Base-by-base conservation (phyloP, 2,888 invertebrate species). In the Sisyra terminalis region DNA sequence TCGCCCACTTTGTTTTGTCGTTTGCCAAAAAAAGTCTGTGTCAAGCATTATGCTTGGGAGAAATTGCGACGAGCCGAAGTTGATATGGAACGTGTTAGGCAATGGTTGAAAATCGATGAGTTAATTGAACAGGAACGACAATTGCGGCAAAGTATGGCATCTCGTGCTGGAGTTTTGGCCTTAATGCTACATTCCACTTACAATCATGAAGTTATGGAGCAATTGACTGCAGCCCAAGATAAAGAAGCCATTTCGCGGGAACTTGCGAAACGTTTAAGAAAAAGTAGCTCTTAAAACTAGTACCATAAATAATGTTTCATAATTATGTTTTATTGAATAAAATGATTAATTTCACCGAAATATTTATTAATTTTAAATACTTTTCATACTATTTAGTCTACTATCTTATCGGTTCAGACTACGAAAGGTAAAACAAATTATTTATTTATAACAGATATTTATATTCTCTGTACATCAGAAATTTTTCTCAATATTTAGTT, bases 101-200 rank as follows among this genome's bases (percentile, higher is more conserved):
- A 94, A 68, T 94, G 93, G 92, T 66, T 94, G 48, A 82, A 87
- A 58, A 71, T 94, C 56, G 97, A 96, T 52, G 96, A 96, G 55
- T 65, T 96, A 35, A 73, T 93, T 40, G 94, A 96, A 53, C 89
- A 94, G 57, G 94, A 96, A 63, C 70, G 92, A 46, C 86, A 83
- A 53, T 81, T 92, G 18, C 69, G 92, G 3, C 70, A 72, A 11
- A 74, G 70, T 47, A 73, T 75, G 73, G 71, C 72, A 2, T 79
- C 75, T 51, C 75, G 96, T 45, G 92, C 92, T 35, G 93, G 94
- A 0, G 88, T 96, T 0, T 66, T 97, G 10, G 89, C 90, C 0
- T 68, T 97, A 1, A 85, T 97, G 83, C 66, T 97, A n/a, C 94
- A 97, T 59, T 92, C 94, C 5, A 94, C 94, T 0, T 90, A 90